A percentile compares a stretch with the other conserved stretches of the same genome.
phyloP scores from a whole-genome alignment of 1,140 invertebrate genomes.

The Drosophila setifemur region DNA sequence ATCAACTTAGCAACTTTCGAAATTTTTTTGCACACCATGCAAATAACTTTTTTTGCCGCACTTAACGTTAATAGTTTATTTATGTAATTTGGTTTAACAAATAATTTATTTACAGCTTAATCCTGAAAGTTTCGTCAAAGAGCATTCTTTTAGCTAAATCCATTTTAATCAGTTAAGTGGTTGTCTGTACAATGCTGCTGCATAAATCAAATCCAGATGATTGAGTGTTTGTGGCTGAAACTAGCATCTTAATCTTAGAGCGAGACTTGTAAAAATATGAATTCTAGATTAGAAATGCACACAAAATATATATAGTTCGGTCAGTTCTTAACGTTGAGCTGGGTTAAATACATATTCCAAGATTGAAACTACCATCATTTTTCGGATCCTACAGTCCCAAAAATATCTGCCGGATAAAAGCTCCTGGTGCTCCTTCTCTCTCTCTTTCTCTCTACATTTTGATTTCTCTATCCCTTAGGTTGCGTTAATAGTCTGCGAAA shows the following conservation, averaged over 20 bases:
- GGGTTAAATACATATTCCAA: not conserved
- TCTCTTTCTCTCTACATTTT: not conserved
- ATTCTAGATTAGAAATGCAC: conserved; percentile 19
- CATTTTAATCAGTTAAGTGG: conserved; percentile 41
- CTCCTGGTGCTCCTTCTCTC: conserved; percentile 1
- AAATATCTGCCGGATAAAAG: conserved; percentile 18
- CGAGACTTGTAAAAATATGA: conserved; percentile 26
- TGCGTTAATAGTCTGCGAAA: conserved; percentile 23
- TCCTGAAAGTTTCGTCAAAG: conserved; percentile 9
- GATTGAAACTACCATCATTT: not conserved
- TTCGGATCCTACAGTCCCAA: not conserved
- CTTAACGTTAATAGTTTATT: conserved; percentile 41
- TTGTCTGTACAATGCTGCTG: conserved; percentile 38
- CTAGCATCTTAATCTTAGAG: conserved; percentile 13
- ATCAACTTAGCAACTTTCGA: not conserved
- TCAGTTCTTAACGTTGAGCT: conserved; percentile 37
- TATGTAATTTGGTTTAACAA: conserved; percentile 47
- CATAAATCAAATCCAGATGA: conserved; percentile 25
- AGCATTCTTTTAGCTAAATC: conserved; percentile 14
- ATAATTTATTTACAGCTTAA: conserved; percentile 68
- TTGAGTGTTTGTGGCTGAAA: conserved; percentile 25
- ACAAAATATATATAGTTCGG: not conserved
- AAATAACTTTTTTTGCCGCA: conserved; percentile 41
- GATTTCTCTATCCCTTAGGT: not conserved
- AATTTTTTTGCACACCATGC: conserved; percentile 42